Evolutionary conservation across 2,113 vertebrate genomes (phyloP).

Genomic region (Ceuthmochares aereus): DNA sequence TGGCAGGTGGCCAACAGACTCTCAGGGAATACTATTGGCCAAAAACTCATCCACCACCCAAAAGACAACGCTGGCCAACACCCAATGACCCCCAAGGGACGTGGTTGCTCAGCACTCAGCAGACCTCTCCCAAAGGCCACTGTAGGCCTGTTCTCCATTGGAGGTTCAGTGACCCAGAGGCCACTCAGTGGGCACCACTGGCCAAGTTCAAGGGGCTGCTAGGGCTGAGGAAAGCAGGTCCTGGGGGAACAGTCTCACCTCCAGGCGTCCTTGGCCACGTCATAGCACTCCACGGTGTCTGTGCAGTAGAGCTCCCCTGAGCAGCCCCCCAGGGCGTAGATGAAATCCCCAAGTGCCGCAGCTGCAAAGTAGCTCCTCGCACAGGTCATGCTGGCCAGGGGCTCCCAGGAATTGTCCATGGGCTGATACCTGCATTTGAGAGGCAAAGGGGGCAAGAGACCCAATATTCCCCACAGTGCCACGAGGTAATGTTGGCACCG

Average conservation of each 20-base stretch:
- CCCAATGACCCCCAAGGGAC: neutral
- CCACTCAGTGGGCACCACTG: neutral
- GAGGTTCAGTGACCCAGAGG: neutral
- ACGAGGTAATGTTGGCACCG: fast-evolving
- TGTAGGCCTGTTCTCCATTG: neutral
- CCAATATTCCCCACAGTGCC: neutral
- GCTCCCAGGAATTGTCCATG: conserved; percentile 75
- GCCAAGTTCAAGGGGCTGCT: neutral
- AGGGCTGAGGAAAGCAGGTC: neutral
- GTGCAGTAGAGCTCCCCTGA: conserved; percentile 72
- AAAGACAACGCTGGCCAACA: neutral
- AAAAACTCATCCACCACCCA: neutral
- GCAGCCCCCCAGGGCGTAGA: conserved; percentile 82
- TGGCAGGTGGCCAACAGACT: neutral
- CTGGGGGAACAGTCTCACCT: conserved; percentile 60
- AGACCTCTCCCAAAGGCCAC: neutral
- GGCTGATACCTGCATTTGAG: conserved; percentile 75
- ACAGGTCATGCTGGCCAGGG: conserved; percentile 75
- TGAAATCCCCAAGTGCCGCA: conserved; percentile 71
- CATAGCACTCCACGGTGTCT: conserved; percentile 77
- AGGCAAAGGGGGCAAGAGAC: neutral
- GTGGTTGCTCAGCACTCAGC: neutral
- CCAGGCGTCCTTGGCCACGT: conserved; percentile 75
- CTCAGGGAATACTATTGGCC: neutral
- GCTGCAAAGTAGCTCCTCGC: conserved; percentile 78